Evolutionary conservation across 1,140 invertebrate genomes (phyloP).

Genomic region (Formica exsecta): DNA sequence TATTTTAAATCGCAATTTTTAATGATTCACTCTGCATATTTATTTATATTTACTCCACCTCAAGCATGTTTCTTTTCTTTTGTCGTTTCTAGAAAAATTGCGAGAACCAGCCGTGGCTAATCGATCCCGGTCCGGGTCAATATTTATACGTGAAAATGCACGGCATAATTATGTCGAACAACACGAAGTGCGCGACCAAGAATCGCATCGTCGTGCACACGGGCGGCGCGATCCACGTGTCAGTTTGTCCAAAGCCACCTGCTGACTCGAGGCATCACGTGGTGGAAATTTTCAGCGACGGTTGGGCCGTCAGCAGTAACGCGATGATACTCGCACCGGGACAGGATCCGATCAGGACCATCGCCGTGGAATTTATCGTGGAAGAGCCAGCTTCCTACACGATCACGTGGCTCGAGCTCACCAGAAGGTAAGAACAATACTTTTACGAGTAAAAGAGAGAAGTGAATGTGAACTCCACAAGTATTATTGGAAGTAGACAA

Average conservation of each 20-base stretch:
- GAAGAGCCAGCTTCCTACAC: slow-evolving; percentile 91
- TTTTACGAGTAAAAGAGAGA: background rate
- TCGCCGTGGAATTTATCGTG: slow-evolving; percentile 92
- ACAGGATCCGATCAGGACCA: slow-evolving; percentile 89
- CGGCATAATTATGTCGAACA: slow-evolving; percentile 88
- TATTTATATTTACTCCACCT: background rate
- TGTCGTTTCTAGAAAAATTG: slow-evolving; percentile 89
- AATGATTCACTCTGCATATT: background rate
- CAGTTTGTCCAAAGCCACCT: slow-evolving; percentile 90
- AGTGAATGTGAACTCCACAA: background rate
- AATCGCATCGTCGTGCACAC: slow-evolving; percentile 92
- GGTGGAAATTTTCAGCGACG: slow-evolving; percentile 94
- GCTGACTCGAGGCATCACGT: slow-evolving; percentile 87
- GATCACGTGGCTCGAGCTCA: slow-evolving; percentile 94
- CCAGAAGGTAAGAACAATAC: slow-evolving; percentile 86
- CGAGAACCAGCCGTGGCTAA: slow-evolving; percentile 92
- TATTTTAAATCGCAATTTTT: background rate
- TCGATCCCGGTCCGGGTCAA: slow-evolving; percentile 90
- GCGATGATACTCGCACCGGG: slow-evolving; percentile 88
- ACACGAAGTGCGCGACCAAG: slow-evolving; percentile 89
- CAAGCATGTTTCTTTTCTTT: background rate
- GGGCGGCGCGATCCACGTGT: slow-evolving; percentile 88
- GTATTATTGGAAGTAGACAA: slow-evolving; percentile 4
- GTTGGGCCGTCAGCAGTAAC: slow-evolving; percentile 89
- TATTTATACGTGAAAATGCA: slow-evolving; percentile 91